These are phyloP conservation scores for Pomacea maculata DNA, from an alignment of 1,140 invertebrate species.

Conservation along the genomic window DNA sequence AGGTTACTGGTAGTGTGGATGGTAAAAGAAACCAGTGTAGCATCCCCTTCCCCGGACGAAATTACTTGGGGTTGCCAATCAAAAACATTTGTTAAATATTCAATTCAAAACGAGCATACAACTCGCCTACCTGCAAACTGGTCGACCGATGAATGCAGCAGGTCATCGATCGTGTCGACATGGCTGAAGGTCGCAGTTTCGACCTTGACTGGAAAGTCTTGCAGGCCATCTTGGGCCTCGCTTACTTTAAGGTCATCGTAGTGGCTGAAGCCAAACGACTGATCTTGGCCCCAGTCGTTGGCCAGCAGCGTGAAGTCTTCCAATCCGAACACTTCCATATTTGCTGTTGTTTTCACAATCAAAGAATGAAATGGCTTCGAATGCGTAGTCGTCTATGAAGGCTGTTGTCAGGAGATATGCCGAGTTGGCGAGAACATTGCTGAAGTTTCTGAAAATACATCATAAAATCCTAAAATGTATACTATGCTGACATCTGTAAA, in stretches of 20 bases:
- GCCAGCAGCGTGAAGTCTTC: slow-evolving; percentile 34
- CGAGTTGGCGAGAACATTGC: slow-evolving; percentile 31
- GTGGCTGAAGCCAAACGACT: slow-evolving; percentile 24
- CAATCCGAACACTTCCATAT: slow-evolving; percentile 30
- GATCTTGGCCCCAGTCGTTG: slow-evolving; percentile 27
- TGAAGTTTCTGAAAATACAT: slow-evolving; percentile 27
- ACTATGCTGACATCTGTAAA: no score
- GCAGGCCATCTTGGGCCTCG: slow-evolving; percentile 22
- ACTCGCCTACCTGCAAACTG: slow-evolving; percentile 14
- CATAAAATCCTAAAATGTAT: slow-evolving; percentile 9
- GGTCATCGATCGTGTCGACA: slow-evolving; percentile 23
- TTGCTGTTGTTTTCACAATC: slow-evolving; percentile 12
- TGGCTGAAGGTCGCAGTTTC: slow-evolving; percentile 19
- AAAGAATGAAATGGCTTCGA: slow-evolving; percentile 6
- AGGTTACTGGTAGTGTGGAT: background rate
- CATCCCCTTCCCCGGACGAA: background rate
- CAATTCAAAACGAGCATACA: background rate
- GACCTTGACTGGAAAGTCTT: slow-evolving; percentile 31
- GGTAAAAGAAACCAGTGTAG: background rate
- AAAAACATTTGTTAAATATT: background rate
- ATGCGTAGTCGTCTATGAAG: background rate
- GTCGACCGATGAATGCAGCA: slow-evolving; percentile 13
- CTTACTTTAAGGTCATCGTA: slow-evolving; percentile 28
- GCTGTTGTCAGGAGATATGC: slow-evolving; percentile 20
- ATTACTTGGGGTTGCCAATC: background rate